Evolutionary conservation across 2,888 invertebrate genomes (phyloP).

Genomic region (Augiades crinisus): DNA sequence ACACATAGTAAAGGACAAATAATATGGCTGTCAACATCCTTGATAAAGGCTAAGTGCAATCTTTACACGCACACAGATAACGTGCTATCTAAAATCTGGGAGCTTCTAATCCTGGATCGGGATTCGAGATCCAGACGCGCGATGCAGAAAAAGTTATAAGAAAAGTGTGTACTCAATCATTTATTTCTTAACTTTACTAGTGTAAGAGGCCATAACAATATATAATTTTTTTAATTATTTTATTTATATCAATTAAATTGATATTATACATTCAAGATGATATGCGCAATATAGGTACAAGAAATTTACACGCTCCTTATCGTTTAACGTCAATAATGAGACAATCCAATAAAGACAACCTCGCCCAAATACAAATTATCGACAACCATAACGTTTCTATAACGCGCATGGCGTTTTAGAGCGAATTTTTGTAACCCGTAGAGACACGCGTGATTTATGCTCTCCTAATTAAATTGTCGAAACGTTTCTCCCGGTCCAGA

Average conservation of each 20-base stretch:
- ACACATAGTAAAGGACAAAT: too few relatives aligned
- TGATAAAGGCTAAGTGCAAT: too few relatives aligned
- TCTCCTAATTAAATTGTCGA: neutral
- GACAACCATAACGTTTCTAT: neutral
- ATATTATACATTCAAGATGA: neutral
- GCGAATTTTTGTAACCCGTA: neutral
- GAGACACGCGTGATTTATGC: neutral
- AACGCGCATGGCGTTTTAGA: neutral
- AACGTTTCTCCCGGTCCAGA: neutral
- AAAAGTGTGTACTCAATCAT: too few relatives aligned
- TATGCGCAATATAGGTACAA: neutral
- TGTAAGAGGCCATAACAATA: too few relatives aligned
- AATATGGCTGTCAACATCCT: too few relatives aligned
- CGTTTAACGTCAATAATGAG: neutral
- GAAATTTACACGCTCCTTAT: neutral
- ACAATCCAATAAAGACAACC: neutral
- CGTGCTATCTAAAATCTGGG: too few relatives aligned
- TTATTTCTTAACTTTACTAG: too few relatives aligned
- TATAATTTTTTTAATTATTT: too few relatives aligned
- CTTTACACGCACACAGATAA: too few relatives aligned
- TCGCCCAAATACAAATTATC: neutral
- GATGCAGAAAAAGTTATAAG: too few relatives aligned
- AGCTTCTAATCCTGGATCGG: too few relatives aligned
- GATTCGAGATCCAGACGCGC: too few relatives aligned
- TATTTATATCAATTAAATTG: neutral